Evolutionary conservation across 2,888 invertebrate species (phyloP).

Genomic region (Morpho deidamia): DNA sequence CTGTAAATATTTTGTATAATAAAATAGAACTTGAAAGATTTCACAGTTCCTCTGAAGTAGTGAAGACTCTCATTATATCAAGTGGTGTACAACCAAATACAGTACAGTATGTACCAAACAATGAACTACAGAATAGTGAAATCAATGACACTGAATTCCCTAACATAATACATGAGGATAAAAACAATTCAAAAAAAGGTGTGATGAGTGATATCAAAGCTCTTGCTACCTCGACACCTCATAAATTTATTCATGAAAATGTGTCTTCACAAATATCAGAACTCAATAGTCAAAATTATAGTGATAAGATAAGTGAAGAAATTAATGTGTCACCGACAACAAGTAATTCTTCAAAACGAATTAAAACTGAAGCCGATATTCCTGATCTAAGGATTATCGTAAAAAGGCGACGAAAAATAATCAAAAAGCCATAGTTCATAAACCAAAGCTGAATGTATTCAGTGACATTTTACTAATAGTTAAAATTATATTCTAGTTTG

Average conservation of each 20-base stretch:
- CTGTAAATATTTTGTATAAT: slow-evolving; percentile 6
- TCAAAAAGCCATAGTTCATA: slow-evolving; percentile 30
- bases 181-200: slow-evolving; percentile 2
- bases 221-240: slow-evolving; percentile 44
- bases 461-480: too few species aligned
- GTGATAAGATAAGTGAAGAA: slow-evolving; percentile 17
- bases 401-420: slow-evolving; percentile 48
- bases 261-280: slow-evolving; percentile 10
- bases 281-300: not conserved
- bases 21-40: slow-evolving; percentile 18
- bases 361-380: slow-evolving; percentile 37
- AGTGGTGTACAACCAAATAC: slow-evolving; percentile 41
- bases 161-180: not conserved
- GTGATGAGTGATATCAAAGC: slow-evolving; percentile 5
- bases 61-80: slow-evolving; percentile 54
- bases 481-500: too few species aligned
- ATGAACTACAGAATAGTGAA: slow-evolving; percentile 9
- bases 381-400: slow-evolving; percentile 65
- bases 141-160: not conserved
- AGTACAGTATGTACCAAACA: slow-evolving; percentile 3
- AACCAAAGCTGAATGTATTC: too few species aligned
- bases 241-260: slow-evolving; percentile 35
- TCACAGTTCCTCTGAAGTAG: slow-evolving; percentile 31
- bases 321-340: slow-evolving; percentile 25
- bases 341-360: slow-evolving; percentile 13